Evolutionary conservation across 2,113 vertebrate genomes (phyloP), one percentile per base, ranked within the genome.

Genomic region (Poecilia latipinna): DNA sequence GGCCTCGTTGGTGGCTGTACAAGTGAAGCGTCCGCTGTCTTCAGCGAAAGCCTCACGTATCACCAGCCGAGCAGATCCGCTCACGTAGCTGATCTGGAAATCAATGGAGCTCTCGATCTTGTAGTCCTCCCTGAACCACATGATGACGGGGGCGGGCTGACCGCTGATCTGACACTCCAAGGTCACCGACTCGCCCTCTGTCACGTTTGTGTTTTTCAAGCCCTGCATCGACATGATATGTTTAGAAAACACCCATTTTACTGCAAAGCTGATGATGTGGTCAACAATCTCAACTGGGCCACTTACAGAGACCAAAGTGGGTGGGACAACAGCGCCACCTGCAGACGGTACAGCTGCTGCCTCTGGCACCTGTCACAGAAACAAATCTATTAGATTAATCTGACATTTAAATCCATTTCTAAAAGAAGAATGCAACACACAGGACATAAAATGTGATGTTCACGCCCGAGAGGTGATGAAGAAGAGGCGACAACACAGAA

Each of bases 101-200:
- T 99, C 98, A 74, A 97, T 97, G 79, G 97, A 98, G 82, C 93
- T 97, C 89, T 99, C 97, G 26, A 99, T 98, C 83, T 96, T 96
- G 92, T 98, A 99, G 93, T 99, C 98, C 92, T 99, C 98, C 80
- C 98, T 95, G 94, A 97, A 99, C 98, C 98, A 99, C 8, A 95
- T 95, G 83, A 99, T 95, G 51, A 90, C 90, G 1, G 98, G 97
- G 4, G 91, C 44, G 26, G 98, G 98, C 65, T 97, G 92, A 39
- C 96, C 98, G 6, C 95, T 94, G 91, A 99, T 97, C 79, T 95
- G 95, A 78, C 98, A 99, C 80, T 98, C 96, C 92, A 99, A 90
- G 48, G 95, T 96, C 78, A 99, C 96, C 19, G 96, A 96, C 83
- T 99, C 97, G 13, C 98, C 98, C 93, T 99, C 98, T 1, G 95